Evolutionary conservation across 1,140 invertebrate species (phyloP).

Genomic region (Aphaenogaster ashmeadi): DNA sequence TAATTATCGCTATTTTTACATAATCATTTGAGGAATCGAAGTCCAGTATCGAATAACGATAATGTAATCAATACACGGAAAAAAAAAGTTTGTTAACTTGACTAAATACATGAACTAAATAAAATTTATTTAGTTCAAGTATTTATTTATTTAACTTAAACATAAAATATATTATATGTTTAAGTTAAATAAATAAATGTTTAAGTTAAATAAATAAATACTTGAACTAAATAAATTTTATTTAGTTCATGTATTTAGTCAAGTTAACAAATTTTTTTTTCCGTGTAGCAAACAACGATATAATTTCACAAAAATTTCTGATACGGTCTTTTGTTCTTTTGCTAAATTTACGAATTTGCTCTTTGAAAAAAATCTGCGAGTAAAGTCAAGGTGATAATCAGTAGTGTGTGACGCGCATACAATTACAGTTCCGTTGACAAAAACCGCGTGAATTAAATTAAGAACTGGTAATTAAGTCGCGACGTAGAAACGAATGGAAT

Average conservation of each 20-base stretch:
- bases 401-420: background rate
- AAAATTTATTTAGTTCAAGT: too few species aligned
- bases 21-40: background rate
- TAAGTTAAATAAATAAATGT: too few species aligned
- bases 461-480: background rate
- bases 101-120: too few species aligned
- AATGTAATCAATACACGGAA: too few species aligned
- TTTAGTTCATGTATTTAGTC: too few species aligned
- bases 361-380: background rate
- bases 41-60: background rate
- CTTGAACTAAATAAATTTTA: too few species aligned
- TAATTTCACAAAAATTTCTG: background rate
- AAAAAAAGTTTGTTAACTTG: too few species aligned
- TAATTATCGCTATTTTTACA: background rate
- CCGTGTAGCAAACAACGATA: background rate
- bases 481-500: background rate
- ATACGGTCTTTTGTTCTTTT: background rate
- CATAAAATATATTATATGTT: too few species aligned
- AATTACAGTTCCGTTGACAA: slow-evolving; percentile 1
- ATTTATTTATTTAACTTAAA: too few species aligned
- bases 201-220: too few species aligned
- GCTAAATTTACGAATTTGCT: background rate
- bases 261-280: too few species aligned
- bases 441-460: slow-evolving; percentile 33
- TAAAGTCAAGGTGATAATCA: slow-evolving; percentile 21